These are phyloP conservation scores for Brachionus plicatilis DNA, from an alignment of 1,140 invertebrate genomes.

Conservation along the genomic window DNA sequence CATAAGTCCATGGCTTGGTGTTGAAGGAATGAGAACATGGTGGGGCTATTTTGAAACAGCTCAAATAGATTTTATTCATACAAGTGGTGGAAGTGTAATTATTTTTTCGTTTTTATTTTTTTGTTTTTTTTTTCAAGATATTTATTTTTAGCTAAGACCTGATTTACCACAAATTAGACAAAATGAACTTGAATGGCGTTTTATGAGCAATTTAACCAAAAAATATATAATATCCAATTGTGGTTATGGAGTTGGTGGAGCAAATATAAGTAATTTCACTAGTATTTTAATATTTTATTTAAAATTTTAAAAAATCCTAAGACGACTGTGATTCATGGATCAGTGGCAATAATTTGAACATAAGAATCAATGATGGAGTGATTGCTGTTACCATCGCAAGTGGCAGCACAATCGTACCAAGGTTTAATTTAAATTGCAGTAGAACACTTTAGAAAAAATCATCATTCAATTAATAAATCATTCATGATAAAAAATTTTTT, in stretches of 20 bases:
- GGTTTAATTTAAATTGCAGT: background rate
- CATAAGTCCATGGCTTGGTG: conserved; percentile 19
- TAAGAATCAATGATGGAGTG: background rate
- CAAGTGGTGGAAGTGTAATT: conserved; percentile 27
- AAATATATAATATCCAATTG: conserved; percentile 29
- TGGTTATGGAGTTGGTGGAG: conserved; percentile 28
- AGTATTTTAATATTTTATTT: background rate
- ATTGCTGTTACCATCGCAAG: background rate
- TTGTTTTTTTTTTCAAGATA: background rate
- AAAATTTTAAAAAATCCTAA: background rate
- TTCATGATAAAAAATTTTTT: background rate
- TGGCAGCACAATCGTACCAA: background rate
- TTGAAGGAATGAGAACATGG: background rate
- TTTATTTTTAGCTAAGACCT: background rate
- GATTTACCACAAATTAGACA: background rate
- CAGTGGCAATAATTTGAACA: background rate
- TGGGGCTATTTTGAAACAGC: conserved; percentile 7
- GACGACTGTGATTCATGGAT: background rate
- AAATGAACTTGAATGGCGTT: conserved; percentile 21
- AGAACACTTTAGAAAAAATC: background rate
- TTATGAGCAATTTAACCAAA: conserved; percentile 1
- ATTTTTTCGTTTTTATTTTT: background rate
- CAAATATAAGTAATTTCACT: background rate
- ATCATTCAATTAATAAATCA: background rate
- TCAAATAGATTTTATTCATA: conserved; percentile 25